A percentile compares a stretch with the other conserved stretches of the same genome.
These are phyloP conservation scores for Phrynocephalus versicolor DNA, from an alignment of 2,113 vertebrate species.

Conservation along the genomic window DNA sequence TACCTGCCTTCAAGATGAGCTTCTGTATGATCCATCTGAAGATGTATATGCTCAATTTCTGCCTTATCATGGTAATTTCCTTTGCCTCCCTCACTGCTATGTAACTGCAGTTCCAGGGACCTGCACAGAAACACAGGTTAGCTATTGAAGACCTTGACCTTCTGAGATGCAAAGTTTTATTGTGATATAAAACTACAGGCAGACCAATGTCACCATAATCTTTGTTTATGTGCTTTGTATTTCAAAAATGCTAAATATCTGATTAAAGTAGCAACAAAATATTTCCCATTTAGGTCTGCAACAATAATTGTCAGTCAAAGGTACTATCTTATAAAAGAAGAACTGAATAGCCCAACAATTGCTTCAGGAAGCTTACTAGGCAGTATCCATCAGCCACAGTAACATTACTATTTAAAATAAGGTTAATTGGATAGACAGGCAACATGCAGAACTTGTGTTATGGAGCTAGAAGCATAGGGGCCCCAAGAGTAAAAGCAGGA, in stretches of 20 bases:
- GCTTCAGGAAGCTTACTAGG: neutral
- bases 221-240: neutral
- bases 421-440: neutral
- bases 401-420: neutral
- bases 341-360: neutral
- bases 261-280: neutral
- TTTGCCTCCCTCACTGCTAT: slow-evolving; percentile 58
- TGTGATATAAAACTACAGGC: neutral
- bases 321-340: neutral
- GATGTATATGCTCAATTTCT: slow-evolving; percentile 72
- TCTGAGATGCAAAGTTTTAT: neutral
- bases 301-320: neutral
- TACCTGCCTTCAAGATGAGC: slow-evolving; percentile 83
- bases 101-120: slow-evolving; percentile 77
- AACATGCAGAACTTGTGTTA: neutral
- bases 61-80: slow-evolving; percentile 30
- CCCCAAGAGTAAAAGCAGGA: too few species aligned
- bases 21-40: slow-evolving; percentile 79
- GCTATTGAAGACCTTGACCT: neutral
- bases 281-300: neutral
- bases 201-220: neutral
- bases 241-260: neutral
- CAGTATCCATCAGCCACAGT: neutral
- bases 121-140: slow-evolving; percentile 59
- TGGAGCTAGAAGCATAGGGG: too few species aligned